Percentiles rank a stretch among this genome's conserved stretches.
phyloP scores from a whole-genome alignment of 2,113 vertebrate genomes.

The Rafetus swinhoei region DNA sequence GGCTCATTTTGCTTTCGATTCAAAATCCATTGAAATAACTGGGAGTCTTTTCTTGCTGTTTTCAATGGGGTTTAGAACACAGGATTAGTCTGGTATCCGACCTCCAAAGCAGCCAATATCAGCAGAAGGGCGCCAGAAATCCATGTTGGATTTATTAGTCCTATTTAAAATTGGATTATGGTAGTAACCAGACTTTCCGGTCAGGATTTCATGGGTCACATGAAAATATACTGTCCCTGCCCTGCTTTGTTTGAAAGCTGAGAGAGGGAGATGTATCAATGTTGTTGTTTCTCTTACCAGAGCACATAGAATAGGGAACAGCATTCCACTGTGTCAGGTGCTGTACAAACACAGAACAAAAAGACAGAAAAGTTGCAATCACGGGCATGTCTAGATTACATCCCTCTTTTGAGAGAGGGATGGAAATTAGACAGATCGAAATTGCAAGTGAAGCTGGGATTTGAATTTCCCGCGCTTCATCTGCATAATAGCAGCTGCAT shows the following conservation, averaged over 20 bases:
- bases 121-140: constrained; percentile 26
- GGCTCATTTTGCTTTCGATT: constrained; percentile 39
- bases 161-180: constrained; percentile 7
- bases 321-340: neutral
- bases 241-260: constrained; percentile 5
- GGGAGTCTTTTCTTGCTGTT: constrained; percentile 51
- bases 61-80: neutral
- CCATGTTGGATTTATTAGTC: constrained; percentile 43
- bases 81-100: constrained; percentile 14
- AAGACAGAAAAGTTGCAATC: neutral
- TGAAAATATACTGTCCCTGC: constrained; percentile 7
- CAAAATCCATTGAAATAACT: constrained; percentile 32
- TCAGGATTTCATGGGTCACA: constrained; percentile 10
- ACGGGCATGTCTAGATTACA: too few relatives aligned
- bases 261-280: neutral
- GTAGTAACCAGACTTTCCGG: neutral
- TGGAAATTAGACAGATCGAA: too few relatives aligned
- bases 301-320: neutral
- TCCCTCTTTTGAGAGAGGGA: too few relatives aligned
- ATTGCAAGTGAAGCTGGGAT: too few relatives aligned
- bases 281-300: neutral
- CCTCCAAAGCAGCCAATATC: constrained; percentile 56
- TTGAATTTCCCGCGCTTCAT: too few relatives aligned
- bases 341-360: neutral
- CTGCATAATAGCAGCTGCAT: too few relatives aligned